These are phyloP conservation scores for Octomys mimax DNA, from an alignment of 2,797 vertebrate genomes.

Conservation along the genomic window DNA sequence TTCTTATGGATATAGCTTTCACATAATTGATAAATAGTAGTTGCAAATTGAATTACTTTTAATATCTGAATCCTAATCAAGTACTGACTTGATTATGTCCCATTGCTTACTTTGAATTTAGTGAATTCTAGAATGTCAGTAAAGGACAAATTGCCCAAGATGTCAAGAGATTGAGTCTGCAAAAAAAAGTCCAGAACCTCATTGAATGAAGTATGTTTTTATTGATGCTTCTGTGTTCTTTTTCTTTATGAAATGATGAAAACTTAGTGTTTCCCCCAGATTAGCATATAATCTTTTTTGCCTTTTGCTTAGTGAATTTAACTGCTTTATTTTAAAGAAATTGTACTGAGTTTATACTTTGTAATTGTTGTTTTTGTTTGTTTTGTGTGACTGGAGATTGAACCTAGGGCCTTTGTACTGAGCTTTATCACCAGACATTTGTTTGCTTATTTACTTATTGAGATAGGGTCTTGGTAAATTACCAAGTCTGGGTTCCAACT, in stretches of 20 bases:
- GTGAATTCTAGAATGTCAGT: neutral
- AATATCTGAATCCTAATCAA: neutral
- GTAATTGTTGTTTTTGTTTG: neutral
- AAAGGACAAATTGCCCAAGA: neutral
- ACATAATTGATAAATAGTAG: neutral
- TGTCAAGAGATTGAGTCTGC: neutral
- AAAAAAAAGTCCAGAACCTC: neutral
- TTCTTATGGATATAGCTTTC: neutral
- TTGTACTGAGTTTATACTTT: neutral
- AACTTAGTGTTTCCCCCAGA: neutral
- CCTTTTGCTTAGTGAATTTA: neutral
- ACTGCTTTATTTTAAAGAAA: constrained; percentile 24
- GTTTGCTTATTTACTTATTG: neutral
- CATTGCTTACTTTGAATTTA: neutral
- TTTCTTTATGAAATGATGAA: constrained; percentile 25
- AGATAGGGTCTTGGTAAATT: neutral
- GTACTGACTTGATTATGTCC: neutral
- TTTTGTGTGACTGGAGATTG: neutral
- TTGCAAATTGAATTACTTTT: constrained; percentile 3
- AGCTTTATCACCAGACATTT: neutral
- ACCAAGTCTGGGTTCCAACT: neutral
- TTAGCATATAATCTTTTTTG: neutral
- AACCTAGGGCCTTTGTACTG: neutral
- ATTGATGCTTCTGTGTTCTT: neutral
- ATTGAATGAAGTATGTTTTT: constrained; percentile 1